Base-by-base conservation (phyloP, 2,888 invertebrate species). In the Geophilus truncorum region DNA sequence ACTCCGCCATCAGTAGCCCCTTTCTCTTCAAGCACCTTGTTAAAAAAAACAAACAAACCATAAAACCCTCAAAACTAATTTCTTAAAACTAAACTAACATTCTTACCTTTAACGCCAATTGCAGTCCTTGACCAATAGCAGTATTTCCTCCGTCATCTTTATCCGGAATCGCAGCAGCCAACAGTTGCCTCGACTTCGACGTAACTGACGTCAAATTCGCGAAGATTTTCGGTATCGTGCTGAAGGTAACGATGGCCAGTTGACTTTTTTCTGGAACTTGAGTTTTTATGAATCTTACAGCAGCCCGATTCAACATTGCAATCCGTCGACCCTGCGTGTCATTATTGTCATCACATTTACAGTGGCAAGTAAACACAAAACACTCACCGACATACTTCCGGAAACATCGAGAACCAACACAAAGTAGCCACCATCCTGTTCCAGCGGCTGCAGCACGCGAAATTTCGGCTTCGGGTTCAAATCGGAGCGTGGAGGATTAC, bases 221-320 rank as follows among this genome's bases (percentile, higher is more conserved):
- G 0, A 82, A 32, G 4, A 34, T 70, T 32, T 25, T 45, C 10
- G 77, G 34, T 5, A 18, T 15, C 2, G 82, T 81, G 51, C 82
- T 81, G 18, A 85, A 85, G 25, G 83, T 80, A 7, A 85, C 84
- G 15, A 85, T 83, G 0, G 85, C 85, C 5, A 85, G 62, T n/a
- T 80, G 77, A 28, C 83, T 83, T 9, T 83, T 84, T n/a, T 85
- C 84, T 1, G 82, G 81, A 15, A 84, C 79, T 28, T 84, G 82
- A 28, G 83, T 83, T 77, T 82, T 80, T 23, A 85, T 83, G 82
- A 84, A 84, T 51, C 84, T 83, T 18, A 83, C 83, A n/a, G 84
- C 83, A 1, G 85, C 84, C 30, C 82, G 80, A 32, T 83, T 81
- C 9, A 85, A 81, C 36, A 83, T 77, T 10, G 82, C 81, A 32